phyloP scores from a whole-genome alignment of 1,140 invertebrate species.

The Halictus rubicundus region DNA sequence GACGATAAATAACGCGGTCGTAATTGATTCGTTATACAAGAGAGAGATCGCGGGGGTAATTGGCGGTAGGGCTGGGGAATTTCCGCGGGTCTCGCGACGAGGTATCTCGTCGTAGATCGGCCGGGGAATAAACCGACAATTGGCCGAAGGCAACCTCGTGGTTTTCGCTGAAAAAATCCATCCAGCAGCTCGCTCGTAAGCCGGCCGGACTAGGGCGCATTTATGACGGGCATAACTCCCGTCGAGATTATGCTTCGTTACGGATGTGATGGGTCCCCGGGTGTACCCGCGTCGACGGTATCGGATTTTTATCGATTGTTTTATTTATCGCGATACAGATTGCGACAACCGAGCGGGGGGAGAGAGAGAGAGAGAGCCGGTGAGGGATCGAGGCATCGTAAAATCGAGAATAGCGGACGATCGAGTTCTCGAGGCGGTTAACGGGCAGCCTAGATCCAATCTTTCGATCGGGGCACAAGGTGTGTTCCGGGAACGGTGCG shows the following conservation, averaged over 20 bases:
- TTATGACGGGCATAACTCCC: constrained; percentile 33
- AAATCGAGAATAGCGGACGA: no score
- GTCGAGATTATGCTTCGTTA: constrained; percentile 5
- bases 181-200: neutral
- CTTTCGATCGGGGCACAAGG: no score
- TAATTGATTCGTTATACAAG: neutral
- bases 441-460: no score
- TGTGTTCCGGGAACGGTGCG: constrained; percentile 2
- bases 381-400: neutral
- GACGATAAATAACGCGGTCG: constrained; percentile 18
- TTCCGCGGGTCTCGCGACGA: neutral
- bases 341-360: neutral
- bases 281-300: neutral
- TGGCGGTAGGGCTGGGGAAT: constrained; percentile 11
- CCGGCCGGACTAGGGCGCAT: neutral
- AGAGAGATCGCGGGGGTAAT: constrained; percentile 13
- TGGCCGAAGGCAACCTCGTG: neutral
- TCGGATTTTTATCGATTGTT: neutral
- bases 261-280: neutral
- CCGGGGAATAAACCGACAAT: neutral
- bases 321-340: neutral
- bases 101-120: neutral
- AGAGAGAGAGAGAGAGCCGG: neutral
- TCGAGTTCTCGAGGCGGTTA: no score
- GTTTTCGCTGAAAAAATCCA: constrained; percentile 15